phyloP scores from a whole-genome alignment of 2,888 invertebrate species.

The Lagria hirta region DNA sequence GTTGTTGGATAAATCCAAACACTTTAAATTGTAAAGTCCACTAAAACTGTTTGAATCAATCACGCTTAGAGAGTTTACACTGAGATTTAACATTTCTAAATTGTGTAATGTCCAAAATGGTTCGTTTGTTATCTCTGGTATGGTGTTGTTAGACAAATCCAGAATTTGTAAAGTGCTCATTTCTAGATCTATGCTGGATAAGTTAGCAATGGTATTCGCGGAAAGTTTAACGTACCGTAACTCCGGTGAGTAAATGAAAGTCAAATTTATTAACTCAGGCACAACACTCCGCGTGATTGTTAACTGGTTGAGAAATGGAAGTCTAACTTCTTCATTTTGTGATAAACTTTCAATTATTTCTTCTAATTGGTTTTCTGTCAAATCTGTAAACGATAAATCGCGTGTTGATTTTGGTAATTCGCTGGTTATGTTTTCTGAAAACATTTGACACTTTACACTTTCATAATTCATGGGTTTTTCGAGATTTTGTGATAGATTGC shows the following conservation, averaged over 20 bases:
- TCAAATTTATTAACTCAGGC: slow-evolving; percentile 18
- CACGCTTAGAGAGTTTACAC: slow-evolving; percentile 65
- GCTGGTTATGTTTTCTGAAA: slow-evolving; percentile 29
- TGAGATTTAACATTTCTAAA: slow-evolving; percentile 67
- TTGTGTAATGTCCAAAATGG: slow-evolving; percentile 60
- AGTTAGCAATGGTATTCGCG: slow-evolving; percentile 34
- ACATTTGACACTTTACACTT: slow-evolving; percentile 26
- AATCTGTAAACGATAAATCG: slow-evolving; percentile 31
- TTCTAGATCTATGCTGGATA: slow-evolving; percentile 32
- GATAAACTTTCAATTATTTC: slow-evolving; percentile 26
- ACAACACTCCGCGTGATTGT: slow-evolving; percentile 31
- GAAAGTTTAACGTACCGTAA: slow-evolving; percentile 32
- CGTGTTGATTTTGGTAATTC: slow-evolving; percentile 32
- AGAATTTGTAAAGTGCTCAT: slow-evolving; percentile 57
- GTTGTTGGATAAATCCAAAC: slow-evolving; percentile 72
- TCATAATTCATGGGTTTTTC: too few relatives aligned
- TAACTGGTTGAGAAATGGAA: slow-evolving; percentile 31
- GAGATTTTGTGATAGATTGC: slow-evolving; percentile 33
- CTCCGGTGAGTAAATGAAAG: slow-evolving; percentile 31
- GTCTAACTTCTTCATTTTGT: slow-evolving; percentile 22
- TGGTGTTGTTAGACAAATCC: slow-evolving; percentile 63
- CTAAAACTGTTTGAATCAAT: slow-evolving; percentile 62
- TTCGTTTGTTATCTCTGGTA: slow-evolving; percentile 57
- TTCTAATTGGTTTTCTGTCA: slow-evolving; percentile 27
- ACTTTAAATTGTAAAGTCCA: slow-evolving; percentile 64